These are phyloP conservation scores for Anoplophora glabripennis DNA, from an alignment of 1,140 invertebrate genomes.

Conservation along the genomic window DNA sequence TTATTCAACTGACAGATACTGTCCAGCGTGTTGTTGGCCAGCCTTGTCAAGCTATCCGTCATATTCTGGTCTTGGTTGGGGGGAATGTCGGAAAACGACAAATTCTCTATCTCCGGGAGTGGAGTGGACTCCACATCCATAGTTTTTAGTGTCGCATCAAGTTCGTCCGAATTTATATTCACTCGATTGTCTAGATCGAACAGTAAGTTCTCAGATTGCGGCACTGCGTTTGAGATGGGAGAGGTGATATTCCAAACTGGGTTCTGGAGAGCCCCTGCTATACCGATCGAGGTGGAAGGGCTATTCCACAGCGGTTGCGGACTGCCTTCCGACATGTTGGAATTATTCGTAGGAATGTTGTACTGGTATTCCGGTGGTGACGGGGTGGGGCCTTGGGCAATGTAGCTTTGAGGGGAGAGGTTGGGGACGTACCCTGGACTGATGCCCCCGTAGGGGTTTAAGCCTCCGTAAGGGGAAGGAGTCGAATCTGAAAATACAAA, in stretches of 20 bases:
- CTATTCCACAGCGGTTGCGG: too few species aligned
- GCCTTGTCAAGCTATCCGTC: constrained; percentile 54
- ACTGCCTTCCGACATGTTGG: constrained; percentile 6
- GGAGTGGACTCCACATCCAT: constrained; percentile 19
- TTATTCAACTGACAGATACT: constrained; percentile 42
- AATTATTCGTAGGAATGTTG: constrained; percentile 10
- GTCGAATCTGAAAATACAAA: constrained; percentile 15
- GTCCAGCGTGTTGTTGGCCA: constrained; percentile 48
- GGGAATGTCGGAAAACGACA: constrained; percentile 22
- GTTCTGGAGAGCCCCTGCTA: too few species aligned
- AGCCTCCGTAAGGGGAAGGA: constrained; percentile 18
- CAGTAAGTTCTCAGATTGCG: constrained; percentile 1
- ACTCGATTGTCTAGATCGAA: constrained; percentile 28
- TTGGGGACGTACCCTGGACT: constrained; percentile 18
- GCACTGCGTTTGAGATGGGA: background rate
- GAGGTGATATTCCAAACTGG: too few species aligned
- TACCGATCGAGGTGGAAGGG: too few species aligned
- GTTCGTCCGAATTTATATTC: constrained; percentile 15
- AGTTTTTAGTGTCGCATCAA: constrained; percentile 17
- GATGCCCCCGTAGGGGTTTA: constrained; percentile 13
- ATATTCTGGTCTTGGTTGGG: constrained; percentile 43
- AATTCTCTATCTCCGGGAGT: constrained; percentile 12
- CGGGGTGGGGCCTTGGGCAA: constrained; percentile 7
- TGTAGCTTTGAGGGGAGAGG: constrained; percentile 25
- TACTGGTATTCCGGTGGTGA: constrained; percentile 11